Conservation (phyloP, 1,140 invertebrate genomes). For the Caerostris darwini region DNA sequence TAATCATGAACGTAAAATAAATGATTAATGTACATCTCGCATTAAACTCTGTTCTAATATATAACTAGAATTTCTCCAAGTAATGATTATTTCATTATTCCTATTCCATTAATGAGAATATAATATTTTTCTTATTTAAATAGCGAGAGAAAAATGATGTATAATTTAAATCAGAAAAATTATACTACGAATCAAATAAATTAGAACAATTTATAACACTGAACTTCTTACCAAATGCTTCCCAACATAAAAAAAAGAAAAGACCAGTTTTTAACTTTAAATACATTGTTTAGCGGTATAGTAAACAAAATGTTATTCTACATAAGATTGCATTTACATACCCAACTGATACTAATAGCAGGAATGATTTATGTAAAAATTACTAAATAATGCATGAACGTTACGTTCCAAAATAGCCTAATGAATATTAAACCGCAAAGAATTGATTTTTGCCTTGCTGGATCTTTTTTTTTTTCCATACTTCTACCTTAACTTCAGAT, state of each 20-base stretch:
- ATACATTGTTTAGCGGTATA: neutral
- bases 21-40: too few relatives aligned
- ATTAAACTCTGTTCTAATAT: too few relatives aligned
- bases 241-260: neutral
- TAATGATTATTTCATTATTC: too few relatives aligned
- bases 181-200: too few relatives aligned
- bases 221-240: too few relatives aligned
- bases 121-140: too few relatives aligned
- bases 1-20: too few relatives aligned
- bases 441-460: slow-evolving; percentile 7
- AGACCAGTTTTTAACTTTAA: neutral
- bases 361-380: slow-evolving; percentile 28
- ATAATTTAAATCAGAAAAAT: too few relatives aligned
- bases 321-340: neutral
- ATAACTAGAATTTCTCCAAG: too few relatives aligned
- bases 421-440: slow-evolving; percentile 49
- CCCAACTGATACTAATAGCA: neutral
- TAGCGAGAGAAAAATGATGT: too few relatives aligned
- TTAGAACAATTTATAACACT: too few relatives aligned
- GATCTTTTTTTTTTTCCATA: neutral
- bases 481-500: neutral
- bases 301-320: slow-evolving; percentile 2
- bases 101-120: too few relatives aligned
- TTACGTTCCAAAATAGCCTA: neutral
- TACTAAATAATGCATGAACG: slow-evolving; percentile 50